Conservation (phyloP, 2,888 invertebrate species). For the Troglohyphantes excavatus region DNA sequence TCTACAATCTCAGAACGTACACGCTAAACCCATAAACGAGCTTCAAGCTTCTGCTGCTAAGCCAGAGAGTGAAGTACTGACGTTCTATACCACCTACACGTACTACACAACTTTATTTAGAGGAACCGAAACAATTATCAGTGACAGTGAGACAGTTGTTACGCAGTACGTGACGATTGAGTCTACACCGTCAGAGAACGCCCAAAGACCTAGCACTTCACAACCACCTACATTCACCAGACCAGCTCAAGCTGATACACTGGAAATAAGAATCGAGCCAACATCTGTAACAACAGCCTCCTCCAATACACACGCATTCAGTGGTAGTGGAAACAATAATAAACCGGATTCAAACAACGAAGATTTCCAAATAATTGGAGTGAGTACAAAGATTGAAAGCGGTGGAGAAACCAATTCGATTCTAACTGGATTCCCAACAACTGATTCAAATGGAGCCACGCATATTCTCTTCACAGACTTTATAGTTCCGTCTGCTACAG, state of each 20-base stretch:
- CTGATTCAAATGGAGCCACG: slow-evolving; percentile 79
- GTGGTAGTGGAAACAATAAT: not conserved
- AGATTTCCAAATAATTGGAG: slow-evolving; percentile 63
- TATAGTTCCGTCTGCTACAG: slow-evolving; percentile 66
- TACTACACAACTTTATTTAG: slow-evolving; percentile 92
- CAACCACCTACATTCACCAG: slow-evolving; percentile 37
- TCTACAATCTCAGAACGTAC: not conserved
- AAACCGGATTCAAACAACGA: slow-evolving; percentile 20
- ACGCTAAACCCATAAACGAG: slow-evolving; percentile 2
- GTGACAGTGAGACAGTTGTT: slow-evolving; percentile 78
- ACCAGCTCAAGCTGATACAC: slow-evolving; percentile 16
- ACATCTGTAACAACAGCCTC: slow-evolving; percentile 6
- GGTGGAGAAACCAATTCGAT: slow-evolving; percentile 56
- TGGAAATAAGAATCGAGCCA: slow-evolving; percentile 63
- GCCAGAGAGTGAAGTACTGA: slow-evolving; percentile 68
- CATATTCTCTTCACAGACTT: slow-evolving; percentile 80
- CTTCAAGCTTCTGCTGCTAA: slow-evolving; percentile 2
- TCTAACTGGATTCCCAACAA: slow-evolving; percentile 78
- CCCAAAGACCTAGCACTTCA: slow-evolving; percentile 26
- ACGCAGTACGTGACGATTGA: slow-evolving; percentile 78
- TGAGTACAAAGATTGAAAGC: slow-evolving; percentile 63
- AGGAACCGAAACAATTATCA: slow-evolving; percentile 84
- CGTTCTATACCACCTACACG: slow-evolving; percentile 89
- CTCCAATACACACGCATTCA: not conserved
- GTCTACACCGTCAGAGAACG: slow-evolving; percentile 61